These are phyloP conservation scores for Keiferia lycopersicella DNA, from an alignment of 2,888 invertebrate genomes.

Conservation along the genomic window DNA sequence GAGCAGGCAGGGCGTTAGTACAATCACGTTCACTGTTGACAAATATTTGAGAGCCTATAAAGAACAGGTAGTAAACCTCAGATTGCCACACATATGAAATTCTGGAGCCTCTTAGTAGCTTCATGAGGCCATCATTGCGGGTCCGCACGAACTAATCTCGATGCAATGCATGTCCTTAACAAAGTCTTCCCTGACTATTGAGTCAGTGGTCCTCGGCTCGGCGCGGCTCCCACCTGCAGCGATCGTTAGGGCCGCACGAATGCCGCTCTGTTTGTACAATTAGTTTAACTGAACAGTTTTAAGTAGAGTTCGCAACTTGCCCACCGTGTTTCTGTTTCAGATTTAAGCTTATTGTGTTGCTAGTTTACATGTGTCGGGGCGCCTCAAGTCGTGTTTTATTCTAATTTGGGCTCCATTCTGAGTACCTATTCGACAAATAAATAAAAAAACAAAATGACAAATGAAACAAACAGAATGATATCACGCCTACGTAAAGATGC, in stretches of 20 bases:
- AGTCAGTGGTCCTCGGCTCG: background rate
- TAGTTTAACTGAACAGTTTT: slow-evolving; percentile 66
- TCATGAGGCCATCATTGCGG: no score
- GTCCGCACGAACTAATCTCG: no score
- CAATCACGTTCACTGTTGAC: no score
- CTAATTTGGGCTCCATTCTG: background rate
- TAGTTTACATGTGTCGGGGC: slow-evolving; percentile 27
- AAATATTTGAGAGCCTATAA: no score
- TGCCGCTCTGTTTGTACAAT: slow-evolving; percentile 66
- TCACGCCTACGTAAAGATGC: no score
- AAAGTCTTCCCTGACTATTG: background rate
- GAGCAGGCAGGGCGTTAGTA: no score
- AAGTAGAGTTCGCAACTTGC: slow-evolving; percentile 55
- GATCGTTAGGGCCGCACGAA: slow-evolving; percentile 57
- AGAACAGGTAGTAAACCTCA: no score
- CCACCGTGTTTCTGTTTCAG: slow-evolving; percentile 47
- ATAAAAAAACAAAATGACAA: background rate
- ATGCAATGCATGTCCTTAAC: background rate
- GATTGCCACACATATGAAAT: no score
- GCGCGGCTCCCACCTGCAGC: slow-evolving; percentile 49
- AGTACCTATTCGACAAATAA: background rate
- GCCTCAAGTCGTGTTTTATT: background rate
- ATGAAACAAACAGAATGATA: no score
- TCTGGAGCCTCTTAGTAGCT: no score
- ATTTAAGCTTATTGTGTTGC: slow-evolving; percentile 45